Evolutionary conservation across 1,140 invertebrate genomes (phyloP).

Genomic region (Heliconius hermathena): DNA sequence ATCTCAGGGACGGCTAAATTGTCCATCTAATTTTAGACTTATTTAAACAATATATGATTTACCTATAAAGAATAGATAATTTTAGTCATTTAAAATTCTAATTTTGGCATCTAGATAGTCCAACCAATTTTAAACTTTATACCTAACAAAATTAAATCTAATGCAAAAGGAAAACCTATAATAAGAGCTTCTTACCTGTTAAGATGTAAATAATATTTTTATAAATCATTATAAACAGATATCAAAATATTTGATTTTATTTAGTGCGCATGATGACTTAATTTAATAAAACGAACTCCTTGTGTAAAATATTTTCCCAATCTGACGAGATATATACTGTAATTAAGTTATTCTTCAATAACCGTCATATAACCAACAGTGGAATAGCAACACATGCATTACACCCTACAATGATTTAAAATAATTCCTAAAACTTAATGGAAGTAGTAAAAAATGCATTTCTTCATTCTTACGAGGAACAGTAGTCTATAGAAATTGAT

Average conservation of each 20-base stretch:
- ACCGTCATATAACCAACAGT: background rate
- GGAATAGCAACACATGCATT: background rate
- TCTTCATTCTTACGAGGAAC: background rate
- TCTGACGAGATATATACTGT: too few relatives aligned
- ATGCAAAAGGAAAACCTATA: background rate
- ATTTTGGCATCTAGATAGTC: background rate
- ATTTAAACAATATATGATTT: background rate
- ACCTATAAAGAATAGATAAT: background rate
- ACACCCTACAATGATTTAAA: background rate
- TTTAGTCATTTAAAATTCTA: background rate
- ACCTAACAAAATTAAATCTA: background rate
- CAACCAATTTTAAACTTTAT: background rate
- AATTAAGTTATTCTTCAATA: background rate
- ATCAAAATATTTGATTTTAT: background rate
- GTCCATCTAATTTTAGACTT: slow-evolving; percentile 4
- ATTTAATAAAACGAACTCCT: background rate
- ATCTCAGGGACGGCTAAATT: slow-evolving; percentile 5
- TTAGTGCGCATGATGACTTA: background rate
- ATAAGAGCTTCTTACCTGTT: background rate
- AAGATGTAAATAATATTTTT: background rate
- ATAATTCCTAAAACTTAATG: background rate
- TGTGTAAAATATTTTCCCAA: background rate
- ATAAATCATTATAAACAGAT: slow-evolving; percentile 1
- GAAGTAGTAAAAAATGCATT: background rate
- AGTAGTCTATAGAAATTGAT: background rate